Conservation (phyloP, 2,113 vertebrate genomes). For the Empidonax traillii region DNA sequence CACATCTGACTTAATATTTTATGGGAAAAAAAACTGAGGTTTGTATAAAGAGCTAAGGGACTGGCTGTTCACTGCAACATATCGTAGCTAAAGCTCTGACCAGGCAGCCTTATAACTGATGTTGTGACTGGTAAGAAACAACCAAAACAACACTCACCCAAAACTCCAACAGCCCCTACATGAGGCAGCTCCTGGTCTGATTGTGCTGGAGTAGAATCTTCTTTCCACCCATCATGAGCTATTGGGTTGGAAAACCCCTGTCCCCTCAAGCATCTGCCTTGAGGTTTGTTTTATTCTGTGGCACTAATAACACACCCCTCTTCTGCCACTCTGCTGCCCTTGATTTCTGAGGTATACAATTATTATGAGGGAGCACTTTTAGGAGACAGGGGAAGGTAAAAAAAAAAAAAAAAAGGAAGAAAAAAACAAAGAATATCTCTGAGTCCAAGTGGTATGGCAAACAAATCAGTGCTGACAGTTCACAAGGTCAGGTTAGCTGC, state of each 20-base stretch:
- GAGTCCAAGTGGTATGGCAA: not conserved
- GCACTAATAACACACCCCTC: not conserved
- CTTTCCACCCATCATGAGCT: not conserved
- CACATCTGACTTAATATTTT: not conserved
- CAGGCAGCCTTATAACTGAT: not conserved
- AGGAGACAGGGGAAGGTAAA: not conserved
- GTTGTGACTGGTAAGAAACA: not conserved
- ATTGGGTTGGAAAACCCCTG: not conserved
- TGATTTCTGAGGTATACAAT: not conserved
- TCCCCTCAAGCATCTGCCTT: not conserved
- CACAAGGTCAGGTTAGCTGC: not conserved
- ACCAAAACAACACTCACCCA: not conserved
- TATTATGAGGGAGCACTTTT: not conserved
- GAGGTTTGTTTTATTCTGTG: not conserved
- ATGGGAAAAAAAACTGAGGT: not conserved
- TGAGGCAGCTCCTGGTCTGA: not conserved
- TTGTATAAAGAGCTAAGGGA: not conserved
- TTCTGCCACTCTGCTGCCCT: not conserved
- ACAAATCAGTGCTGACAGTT: not conserved
- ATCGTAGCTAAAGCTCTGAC: not conserved
- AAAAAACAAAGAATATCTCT: not conserved
- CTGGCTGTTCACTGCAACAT: not conserved
- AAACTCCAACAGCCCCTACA: not conserved
- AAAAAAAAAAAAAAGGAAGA: not conserved
- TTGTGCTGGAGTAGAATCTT: not conserved